Evolutionary conservation across 2,888 invertebrate species (phyloP).

Genomic region (Copidosoma aretas): DNA sequence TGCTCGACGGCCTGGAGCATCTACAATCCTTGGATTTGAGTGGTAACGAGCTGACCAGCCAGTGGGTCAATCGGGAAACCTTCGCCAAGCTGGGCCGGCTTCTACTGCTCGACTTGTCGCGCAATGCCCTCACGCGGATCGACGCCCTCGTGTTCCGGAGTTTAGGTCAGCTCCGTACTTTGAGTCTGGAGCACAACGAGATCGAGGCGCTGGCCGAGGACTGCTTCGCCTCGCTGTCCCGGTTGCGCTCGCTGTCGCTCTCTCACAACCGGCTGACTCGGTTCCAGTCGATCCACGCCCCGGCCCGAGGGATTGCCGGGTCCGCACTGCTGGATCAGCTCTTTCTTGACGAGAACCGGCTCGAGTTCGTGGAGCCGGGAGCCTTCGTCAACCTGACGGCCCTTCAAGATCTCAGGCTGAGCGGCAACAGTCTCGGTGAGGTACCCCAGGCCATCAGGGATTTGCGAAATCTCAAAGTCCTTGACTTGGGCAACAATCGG

Average conservation of each 20-base stretch:
- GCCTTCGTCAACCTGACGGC: slow-evolving; percentile 78
- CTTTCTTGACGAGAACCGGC: slow-evolving; percentile 76
- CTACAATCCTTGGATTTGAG: slow-evolving; percentile 77
- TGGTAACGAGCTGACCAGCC: slow-evolving; percentile 77
- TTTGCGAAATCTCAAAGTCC: slow-evolving; percentile 74
- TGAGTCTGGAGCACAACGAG: slow-evolving; percentile 76
- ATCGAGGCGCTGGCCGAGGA: slow-evolving; percentile 75
- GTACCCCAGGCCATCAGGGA: slow-evolving; percentile 76
- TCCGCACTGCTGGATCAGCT: slow-evolving; percentile 77
- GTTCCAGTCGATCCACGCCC: slow-evolving; percentile 75
- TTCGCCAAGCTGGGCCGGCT: slow-evolving; percentile 78
- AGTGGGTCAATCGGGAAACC: slow-evolving; percentile 79
- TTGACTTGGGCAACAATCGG: slow-evolving; percentile 83
- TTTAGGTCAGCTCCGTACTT: slow-evolving; percentile 75
- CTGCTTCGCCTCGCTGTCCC: slow-evolving; percentile 77
- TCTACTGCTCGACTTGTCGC: slow-evolving; percentile 76
- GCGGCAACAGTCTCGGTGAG: slow-evolving; percentile 75
- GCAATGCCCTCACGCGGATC: slow-evolving; percentile 76
- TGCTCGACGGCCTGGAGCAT: slow-evolving; percentile 75
- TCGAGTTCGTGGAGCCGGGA: slow-evolving; percentile 72
- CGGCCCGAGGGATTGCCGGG: slow-evolving; percentile 74
- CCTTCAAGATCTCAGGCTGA: slow-evolving; percentile 78
- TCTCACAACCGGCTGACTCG: slow-evolving; percentile 75
- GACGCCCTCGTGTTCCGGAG: slow-evolving; percentile 77
- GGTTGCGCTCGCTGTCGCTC: slow-evolving; percentile 77